phyloP scores from a whole-genome alignment of 2,888 invertebrate species.

The Himalopsyche japonica region DNA sequence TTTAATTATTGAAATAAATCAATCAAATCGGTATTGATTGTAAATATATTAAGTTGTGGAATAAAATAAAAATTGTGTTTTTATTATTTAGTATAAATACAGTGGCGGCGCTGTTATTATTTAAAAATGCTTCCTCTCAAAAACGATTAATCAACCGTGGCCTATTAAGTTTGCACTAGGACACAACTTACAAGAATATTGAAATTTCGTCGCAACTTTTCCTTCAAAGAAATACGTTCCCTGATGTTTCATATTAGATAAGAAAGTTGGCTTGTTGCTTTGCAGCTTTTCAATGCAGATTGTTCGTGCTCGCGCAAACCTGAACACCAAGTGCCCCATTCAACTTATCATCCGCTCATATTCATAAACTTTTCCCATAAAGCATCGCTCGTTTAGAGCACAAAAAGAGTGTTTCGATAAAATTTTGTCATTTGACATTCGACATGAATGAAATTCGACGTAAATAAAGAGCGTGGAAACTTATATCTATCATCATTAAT shows the following conservation, averaged over 20 bases:
- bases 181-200: neutral
- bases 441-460: neutral
- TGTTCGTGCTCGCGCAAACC: slow-evolving; percentile 7
- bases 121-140: too few relatives aligned
- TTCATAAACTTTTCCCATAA: slow-evolving; percentile 16
- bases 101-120: too few relatives aligned
- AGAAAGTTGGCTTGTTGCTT: neutral
- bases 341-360: slow-evolving; percentile 8
- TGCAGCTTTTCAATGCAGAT: slow-evolving; percentile 2
- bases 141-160: too few relatives aligned
- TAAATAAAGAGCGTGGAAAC: too few relatives aligned
- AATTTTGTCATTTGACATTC: neutral
- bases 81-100: too few relatives aligned
- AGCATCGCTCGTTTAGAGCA: neutral
- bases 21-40: too few relatives aligned
- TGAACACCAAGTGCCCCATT: slow-evolving; percentile 8
- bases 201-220: neutral
- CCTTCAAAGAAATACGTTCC: neutral
- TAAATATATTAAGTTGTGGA: too few relatives aligned
- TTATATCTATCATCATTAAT: too few relatives aligned
- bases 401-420: neutral
- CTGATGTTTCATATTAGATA: slow-evolving; percentile 12
- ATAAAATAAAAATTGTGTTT: too few relatives aligned
- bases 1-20: too few relatives aligned
- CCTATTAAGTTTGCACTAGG: too few relatives aligned